Conservation (phyloP, 2,888 invertebrate genomes). For the Dromius quadrimaculatus region DNA sequence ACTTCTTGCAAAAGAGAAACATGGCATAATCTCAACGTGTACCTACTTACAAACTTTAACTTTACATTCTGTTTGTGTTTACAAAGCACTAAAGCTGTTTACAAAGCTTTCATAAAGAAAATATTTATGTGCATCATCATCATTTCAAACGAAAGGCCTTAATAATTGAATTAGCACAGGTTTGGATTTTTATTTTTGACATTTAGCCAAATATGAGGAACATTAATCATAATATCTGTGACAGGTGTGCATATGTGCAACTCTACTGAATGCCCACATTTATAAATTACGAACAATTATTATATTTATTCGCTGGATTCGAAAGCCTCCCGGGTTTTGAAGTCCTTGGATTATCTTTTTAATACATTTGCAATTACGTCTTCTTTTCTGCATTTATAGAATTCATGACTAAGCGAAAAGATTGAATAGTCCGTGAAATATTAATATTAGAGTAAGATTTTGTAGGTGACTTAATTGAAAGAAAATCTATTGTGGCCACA, state of each 20-base stretch:
- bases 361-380: constrained; percentile 5
- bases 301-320: background rate
- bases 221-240: constrained; percentile 42
- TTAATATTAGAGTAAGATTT: too few relatives aligned
- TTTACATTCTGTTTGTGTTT: too few relatives aligned
- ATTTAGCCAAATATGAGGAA: constrained; percentile 25
- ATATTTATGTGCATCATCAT: background rate
- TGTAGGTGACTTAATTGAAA: too few relatives aligned
- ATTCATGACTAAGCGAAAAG: too few relatives aligned
- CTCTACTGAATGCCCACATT: constrained; percentile 9
- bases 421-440: too few relatives aligned
- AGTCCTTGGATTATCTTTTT: constrained; percentile 1
- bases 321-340: background rate
- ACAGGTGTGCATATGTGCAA: background rate
- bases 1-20: too few relatives aligned
- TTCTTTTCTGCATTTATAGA: too few relatives aligned
- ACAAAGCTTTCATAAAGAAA: constrained; percentile 13
- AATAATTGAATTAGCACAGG: constrained; percentile 34
- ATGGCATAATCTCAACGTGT: too few relatives aligned
- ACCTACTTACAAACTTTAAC: too few relatives aligned
- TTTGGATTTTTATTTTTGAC: constrained; percentile 22
- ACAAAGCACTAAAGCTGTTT: too few relatives aligned
- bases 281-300: constrained; percentile 2
- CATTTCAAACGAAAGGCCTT: constrained; percentile 30
- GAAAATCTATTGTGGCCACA: too few relatives aligned